Base-by-base conservation (phyloP, 2,113 vertebrate genomes). In the Antigone vipio region DNA sequence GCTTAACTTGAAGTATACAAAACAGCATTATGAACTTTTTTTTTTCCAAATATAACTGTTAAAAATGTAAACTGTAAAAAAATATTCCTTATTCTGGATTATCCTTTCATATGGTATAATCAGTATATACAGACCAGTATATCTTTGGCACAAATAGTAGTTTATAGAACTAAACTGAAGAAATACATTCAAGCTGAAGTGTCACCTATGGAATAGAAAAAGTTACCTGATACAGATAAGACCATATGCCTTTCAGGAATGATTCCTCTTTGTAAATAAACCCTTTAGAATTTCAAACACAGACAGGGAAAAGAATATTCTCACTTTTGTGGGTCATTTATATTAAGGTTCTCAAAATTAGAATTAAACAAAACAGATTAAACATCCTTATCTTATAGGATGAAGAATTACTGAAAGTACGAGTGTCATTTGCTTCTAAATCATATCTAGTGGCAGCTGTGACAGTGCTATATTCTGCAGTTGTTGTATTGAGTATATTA, bases 101-200 rank as follows among this genome's bases (percentile, higher is more conserved):
- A 35, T 50, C 38, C 17, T 93, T 34, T 88, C 38, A 44, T 44
- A 29, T 32, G 3, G 16, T 69, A 63, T 67, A 68, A 38, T 77
- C 93, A 75, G 2, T 64, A 44, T 79, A 60, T 64, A 89, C 40
- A 94, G 16, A 77, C 20, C 29, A 42, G 27, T n/a, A 9, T 85
- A 40, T 89, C 55, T 95, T 89, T 95, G 62, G 49, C 62, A 95
- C 77, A 95, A 62, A 59, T 35, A 66, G 19, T 55, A 96, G 89
- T 97, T 95, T 92, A 94, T 88, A 95, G 66, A 96, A 97, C 81
- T 95, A 95, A 97, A 94, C 96, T 85, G 59, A 85, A 82, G 59
- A 85, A 85, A 73, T 68, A 47, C 32, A 35, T 88, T 95, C 71
- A 94, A 76, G 71, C 58, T 87, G 62, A 95, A 93, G 60, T 91